Evolutionary conservation across 1,140 invertebrate species (phyloP).

Genomic region (Drosophila persimilis): DNA sequence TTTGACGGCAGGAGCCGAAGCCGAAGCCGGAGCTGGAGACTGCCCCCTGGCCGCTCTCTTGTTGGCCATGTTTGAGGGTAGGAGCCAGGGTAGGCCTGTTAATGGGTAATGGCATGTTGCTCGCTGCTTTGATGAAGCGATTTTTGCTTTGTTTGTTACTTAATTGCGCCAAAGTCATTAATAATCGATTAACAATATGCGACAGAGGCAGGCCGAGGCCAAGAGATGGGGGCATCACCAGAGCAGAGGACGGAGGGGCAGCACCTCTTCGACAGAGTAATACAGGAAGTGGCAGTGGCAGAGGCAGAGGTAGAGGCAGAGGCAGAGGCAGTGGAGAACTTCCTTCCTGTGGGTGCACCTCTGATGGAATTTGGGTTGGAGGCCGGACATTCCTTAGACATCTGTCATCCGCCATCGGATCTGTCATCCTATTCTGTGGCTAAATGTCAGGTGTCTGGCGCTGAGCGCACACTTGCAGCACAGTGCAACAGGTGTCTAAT

Average conservation of each 20-base stretch:
- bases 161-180: conserved; percentile 79
- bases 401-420: conserved; percentile 11
- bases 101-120: conserved; percentile 57
- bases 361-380: too few relatives aligned
- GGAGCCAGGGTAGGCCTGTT: conserved; percentile 4
- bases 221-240: conserved; percentile 24
- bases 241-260: not conserved
- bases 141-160: conserved; percentile 70
- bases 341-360: conserved; percentile 24
- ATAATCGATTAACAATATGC: conserved; percentile 74
- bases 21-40: too few relatives aligned
- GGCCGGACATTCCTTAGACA: not conserved
- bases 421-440: conserved; percentile 10
- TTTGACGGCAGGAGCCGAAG: not conserved
- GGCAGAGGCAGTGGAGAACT: not conserved
- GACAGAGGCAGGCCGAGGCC: not conserved
- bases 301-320: not conserved
- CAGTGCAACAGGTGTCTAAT: conserved; percentile 61
- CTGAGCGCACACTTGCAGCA: conserved; percentile 26
- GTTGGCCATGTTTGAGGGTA: too few relatives aligned
- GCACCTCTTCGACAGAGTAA: conserved; percentile 9
- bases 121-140: conserved; percentile 44
- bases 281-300: conserved; percentile 18
- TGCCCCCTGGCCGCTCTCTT: too few relatives aligned
- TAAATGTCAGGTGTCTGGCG: conserved; percentile 35